Evolutionary conservation across 2,888 invertebrate genomes (phyloP), one percentile per base, ranked within the genome.

Genomic region (Plemyria rubiginata): DNA sequence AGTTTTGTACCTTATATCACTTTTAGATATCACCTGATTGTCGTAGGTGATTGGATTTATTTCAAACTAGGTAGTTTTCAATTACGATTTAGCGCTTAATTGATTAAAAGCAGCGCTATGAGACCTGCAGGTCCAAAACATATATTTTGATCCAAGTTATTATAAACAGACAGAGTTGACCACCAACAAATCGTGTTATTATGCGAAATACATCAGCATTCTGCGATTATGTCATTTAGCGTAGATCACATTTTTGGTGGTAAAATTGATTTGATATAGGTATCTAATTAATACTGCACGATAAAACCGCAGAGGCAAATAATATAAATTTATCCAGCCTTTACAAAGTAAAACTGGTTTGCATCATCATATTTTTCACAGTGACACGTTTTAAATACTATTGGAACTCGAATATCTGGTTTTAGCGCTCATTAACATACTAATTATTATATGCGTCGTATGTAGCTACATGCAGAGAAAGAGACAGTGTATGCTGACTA

Each of bases 361-460:
- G 54, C 11, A 22, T 15, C 45, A 43, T 16, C 12, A 41, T 50
- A 50, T 51, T 65, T 60, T 57, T 57, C 58, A 53, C 48, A 61
- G 60, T 61, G 60, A 58, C 60, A 63, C 58, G 49, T 51, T 55
- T 62, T 32, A 48, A 59, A 57, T 48, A 54, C 13, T 54, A 32
- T 46, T 22, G 9, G 43, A 67, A 62, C 64, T 43, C 6, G 67
- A 64, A 41, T 22, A 41, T 56, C 59, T 45, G 29, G 63, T 61
- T 64, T 53, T 45, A 56, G 40, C 51, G 16, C 40, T 13, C 52
- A 41, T 40, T n/a, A 40, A 51, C 32, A 38, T 29, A 41, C 22
- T 16, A 4, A 13, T 28, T 40, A 22, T 38, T 52, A 43, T 12
- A 5, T 29, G 41, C 7, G 12, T 40, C 22, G 36, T 38, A 9